Conservation (phyloP, 2,888 invertebrate genomes). For the Lobophora halterata region DNA sequence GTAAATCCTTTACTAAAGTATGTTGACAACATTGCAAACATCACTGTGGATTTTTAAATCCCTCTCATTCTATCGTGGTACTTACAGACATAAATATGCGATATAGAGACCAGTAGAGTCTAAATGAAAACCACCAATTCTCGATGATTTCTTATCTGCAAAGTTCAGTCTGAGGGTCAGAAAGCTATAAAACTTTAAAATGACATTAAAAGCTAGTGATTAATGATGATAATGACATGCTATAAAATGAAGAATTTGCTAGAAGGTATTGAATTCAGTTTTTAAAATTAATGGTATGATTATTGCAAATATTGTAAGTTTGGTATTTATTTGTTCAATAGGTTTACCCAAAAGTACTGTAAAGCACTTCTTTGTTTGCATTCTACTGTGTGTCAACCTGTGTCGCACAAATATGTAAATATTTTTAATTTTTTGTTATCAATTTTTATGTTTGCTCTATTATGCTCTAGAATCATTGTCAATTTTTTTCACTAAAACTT, state of each 20-base stretch:
- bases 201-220: conserved; percentile 2
- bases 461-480: too few species aligned
- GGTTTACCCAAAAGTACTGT: too few species aligned
- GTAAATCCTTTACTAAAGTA: conserved; percentile 23
- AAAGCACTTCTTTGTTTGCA: too few species aligned
- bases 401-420: too few species aligned
- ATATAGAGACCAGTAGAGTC: conserved; percentile 6
- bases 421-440: too few species aligned
- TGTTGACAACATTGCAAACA: conserved; percentile 18
- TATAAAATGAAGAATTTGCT: conserved; percentile 8
- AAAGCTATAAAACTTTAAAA: conserved; percentile 8
- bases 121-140: conserved; percentile 1
- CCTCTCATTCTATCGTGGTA: conserved; percentile 12
- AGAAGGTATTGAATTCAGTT: neutral
- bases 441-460: too few species aligned
- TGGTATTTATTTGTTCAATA: too few species aligned
- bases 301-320: too few species aligned
- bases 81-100: conserved; percentile 10
- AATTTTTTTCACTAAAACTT: too few species aligned
- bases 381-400: too few species aligned
- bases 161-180: conserved; percentile 8
- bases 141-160: conserved; percentile 4
- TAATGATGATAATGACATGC: conserved; percentile 5
- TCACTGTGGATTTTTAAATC: too few species aligned
- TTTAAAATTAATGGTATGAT: neutral